These are phyloP conservation scores for Turdus rufiventris DNA, from an alignment of 2,113 vertebrate species.

Conservation along the genomic window DNA sequence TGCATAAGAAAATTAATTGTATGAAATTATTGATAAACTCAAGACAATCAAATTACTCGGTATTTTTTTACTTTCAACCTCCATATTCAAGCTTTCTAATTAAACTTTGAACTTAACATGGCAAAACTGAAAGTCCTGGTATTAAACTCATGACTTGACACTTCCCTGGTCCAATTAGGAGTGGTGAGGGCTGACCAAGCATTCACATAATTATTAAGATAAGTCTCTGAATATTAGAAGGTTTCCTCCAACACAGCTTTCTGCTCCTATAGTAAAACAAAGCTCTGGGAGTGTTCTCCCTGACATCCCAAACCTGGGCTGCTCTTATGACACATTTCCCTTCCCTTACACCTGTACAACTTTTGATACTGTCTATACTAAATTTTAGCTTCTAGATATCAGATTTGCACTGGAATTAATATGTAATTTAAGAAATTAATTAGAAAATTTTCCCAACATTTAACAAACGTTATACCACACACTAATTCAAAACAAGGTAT, in stretches of 20 bases:
- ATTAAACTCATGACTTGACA: not conserved
- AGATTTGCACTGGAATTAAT: not conserved
- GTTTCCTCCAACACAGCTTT: not conserved
- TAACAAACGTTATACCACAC: not conserved
- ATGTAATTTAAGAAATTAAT: not conserved
- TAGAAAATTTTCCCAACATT: not conserved
- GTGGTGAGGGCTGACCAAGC: not conserved
- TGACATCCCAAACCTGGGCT: not conserved
- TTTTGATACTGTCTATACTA: not conserved
- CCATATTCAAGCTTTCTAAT: not conserved
- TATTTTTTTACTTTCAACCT: not conserved
- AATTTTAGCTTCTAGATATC: not conserved
- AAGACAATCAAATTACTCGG: not conserved
- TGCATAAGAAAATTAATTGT: fast-evolving
- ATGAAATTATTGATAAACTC: not conserved
- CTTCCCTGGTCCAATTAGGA: not conserved
- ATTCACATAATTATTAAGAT: not conserved
- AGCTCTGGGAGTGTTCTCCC: not conserved
- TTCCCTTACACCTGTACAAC: not conserved
- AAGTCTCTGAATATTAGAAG: not conserved
- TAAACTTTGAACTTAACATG: not conserved
- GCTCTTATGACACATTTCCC: not conserved
- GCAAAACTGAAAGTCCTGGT: not conserved
- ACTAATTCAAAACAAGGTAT: not conserved
- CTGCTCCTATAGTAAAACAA: not conserved